Percentiles rank a stretch among this genome's conserved stretches.
Conservation (phyloP, 2,888 invertebrate genomes). For the Agriotes lineatus region DNA sequence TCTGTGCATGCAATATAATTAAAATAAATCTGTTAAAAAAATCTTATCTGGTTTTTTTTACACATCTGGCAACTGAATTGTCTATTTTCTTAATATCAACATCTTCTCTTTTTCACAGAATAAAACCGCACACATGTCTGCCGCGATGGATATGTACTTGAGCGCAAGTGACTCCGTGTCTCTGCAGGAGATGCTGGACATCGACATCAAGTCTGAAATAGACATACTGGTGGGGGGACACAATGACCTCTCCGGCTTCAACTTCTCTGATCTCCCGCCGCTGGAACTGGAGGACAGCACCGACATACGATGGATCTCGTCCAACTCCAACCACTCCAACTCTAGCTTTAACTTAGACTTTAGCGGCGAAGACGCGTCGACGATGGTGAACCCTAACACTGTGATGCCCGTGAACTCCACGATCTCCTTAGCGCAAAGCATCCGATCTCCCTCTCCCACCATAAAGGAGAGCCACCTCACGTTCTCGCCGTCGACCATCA, state of each 20-base stretch:
- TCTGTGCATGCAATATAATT: too few species aligned
- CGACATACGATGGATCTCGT: constrained; percentile 70
- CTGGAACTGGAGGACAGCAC: constrained; percentile 78
- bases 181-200: constrained; percentile 90
- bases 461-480: constrained; percentile 79
- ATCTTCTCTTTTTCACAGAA: neutral
- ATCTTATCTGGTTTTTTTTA: too few species aligned
- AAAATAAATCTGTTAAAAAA: too few species aligned
- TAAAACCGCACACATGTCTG: constrained; percentile 57
- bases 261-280: constrained; percentile 74
- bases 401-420: constrained; percentile 78
- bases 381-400: constrained; percentile 92
- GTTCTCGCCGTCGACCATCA: constrained; percentile 78
- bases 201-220: constrained; percentile 89
- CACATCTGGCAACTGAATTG: too few species aligned
- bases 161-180: constrained; percentile 71
- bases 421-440: constrained; percentile 68
- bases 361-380: constrained; percentile 76
- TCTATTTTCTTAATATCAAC: neutral
- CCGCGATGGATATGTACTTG: constrained; percentile 70
- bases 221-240: constrained; percentile 82
- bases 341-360: constrained; percentile 78
- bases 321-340: constrained; percentile 70
- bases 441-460: constrained; percentile 73
- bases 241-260: constrained; percentile 74